These are phyloP conservation scores for Hylomyscus alleni DNA, from an alignment of 2,797 vertebrate genomes.

Conservation along the genomic window DNA sequence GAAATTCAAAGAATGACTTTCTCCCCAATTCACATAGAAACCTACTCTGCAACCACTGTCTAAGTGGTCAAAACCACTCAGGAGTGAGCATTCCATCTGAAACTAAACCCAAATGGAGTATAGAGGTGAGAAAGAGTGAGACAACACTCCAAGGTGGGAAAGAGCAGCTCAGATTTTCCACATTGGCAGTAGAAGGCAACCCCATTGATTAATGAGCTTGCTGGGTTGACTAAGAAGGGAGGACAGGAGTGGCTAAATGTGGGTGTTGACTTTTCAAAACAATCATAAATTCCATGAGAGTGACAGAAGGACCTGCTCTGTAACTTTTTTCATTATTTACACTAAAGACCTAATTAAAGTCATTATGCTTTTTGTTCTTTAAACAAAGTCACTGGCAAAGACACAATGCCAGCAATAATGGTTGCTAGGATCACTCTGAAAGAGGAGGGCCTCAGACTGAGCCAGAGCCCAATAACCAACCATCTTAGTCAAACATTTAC, in stretches of 20 bases:
- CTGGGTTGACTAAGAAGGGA: conserved; percentile 49
- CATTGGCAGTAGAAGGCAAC: neutral
- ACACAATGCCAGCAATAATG: conserved; percentile 21
- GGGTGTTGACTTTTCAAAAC: conserved; percentile 77
- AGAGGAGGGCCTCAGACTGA: neutral
- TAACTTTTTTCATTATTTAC: conserved; percentile 85
- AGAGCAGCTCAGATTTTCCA: conserved; percentile 69
- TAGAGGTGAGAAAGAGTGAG: neutral
- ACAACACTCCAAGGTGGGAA: neutral
- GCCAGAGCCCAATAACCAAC: neutral
- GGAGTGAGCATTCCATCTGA: neutral
- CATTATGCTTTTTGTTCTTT: conserved; percentile 84
- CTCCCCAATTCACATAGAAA: neutral
- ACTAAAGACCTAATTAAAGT: conserved; percentile 86
- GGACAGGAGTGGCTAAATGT: conserved; percentile 44
- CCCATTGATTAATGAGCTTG: conserved; percentile 71
- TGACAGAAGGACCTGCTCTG: conserved; percentile 71
- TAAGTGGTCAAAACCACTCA: neutral
- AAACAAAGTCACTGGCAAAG: conserved; percentile 79
- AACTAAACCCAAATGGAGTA: neutral
- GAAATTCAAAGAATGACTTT: neutral
- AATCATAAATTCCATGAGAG: conserved; percentile 77
- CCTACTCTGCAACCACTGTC: neutral
- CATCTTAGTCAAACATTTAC: neutral
- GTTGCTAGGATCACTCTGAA: neutral